Evolutionary conservation across 2,797 vertebrate species (phyloP), one percentile per base, ranked within the genome.

Genomic region (Rhinophrynus dorsalis): DNA sequence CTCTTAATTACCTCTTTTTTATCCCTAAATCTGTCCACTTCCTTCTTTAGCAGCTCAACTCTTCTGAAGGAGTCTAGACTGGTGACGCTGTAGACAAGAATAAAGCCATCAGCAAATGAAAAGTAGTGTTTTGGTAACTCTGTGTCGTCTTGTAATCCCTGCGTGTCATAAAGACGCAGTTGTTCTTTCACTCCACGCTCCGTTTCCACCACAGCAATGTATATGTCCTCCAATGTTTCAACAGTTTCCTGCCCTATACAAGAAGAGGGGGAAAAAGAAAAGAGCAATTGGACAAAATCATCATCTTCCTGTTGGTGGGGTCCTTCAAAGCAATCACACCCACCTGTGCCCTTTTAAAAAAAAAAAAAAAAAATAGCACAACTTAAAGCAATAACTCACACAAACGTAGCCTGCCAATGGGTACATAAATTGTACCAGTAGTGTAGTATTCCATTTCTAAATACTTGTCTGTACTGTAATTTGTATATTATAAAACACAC

Each of bases 1-100:
- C n/a, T n/a, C n/a, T n/a, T n/a, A n/a, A n/a, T 26, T 77, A 94
- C 96, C 94, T 98, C 96, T 80, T 96, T 98, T 52, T 97, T 98
- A 79, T 98, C 96, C 79, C 93, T 92, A 68, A 92, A 95, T 73
- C 92, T 88, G 21, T 98, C 95, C 0, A 98, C 95, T 75, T 99
- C 95, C 79, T 93, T 97, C 84, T 99, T 98, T 57, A 99, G 86
- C 2, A 88, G 21, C 12, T 98, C 94, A 0, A 96, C 92, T 77
- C 84, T 94, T 75, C 90, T 93, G 81, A 97, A 97, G 0, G 95
- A 95, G 74, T 96, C 94, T 2, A 93, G 69, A 81, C 93, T 96
- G 82, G 96, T 95, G 1, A 98, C 89, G 0, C 95, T 92, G 26
- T 99, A 99, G 55, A 99, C 94, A 0, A 98, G 90, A n/a, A 98